Conservation (phyloP, 2,888 invertebrate species). For the Tenthredo scrophulariae region DNA sequence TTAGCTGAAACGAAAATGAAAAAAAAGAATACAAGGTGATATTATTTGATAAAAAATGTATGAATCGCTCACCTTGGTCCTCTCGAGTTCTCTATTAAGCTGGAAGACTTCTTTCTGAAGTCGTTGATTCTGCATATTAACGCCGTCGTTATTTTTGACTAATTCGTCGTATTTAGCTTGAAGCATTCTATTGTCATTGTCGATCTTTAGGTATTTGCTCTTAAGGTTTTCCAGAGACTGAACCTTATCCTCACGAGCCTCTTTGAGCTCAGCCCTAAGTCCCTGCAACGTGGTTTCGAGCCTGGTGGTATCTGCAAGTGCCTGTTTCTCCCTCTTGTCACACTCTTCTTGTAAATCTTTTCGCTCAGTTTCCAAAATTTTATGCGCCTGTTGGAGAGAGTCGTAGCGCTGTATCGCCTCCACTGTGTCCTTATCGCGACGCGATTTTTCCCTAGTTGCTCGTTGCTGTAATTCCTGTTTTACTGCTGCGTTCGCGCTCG, state of each 20-base stretch:
- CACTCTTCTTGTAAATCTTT: constrained; percentile 73
- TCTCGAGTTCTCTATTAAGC: constrained; percentile 69
- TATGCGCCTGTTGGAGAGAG: constrained; percentile 73
- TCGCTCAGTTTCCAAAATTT: constrained; percentile 71
- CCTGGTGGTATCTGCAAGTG: constrained; percentile 66
- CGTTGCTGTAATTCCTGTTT: constrained; percentile 75
- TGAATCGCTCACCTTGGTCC: constrained; percentile 65
- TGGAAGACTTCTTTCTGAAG: constrained; percentile 72
- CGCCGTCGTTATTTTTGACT: constrained; percentile 63
- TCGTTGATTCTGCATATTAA: constrained; percentile 67
- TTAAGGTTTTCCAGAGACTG: constrained; percentile 71
- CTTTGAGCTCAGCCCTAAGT: constrained; percentile 66
- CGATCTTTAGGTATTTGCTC: constrained; percentile 68
- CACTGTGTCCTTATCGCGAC: constrained; percentile 72
- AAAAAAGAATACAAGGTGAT: not conserved
- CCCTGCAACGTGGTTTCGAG: constrained; percentile 68
- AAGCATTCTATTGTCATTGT: constrained; percentile 67
- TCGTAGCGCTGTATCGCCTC: constrained; percentile 73
- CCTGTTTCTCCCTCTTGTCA: constrained; percentile 69
- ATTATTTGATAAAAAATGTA: not conserved
- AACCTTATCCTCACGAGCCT: constrained; percentile 67
- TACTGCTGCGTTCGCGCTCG: constrained; percentile 72
- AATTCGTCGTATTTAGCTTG: constrained; percentile 70
- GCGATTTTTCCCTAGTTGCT: constrained; percentile 71
- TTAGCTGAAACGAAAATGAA: not conserved